Base-by-base conservation (phyloP, 2,888 invertebrate species). In the Synanthedon vespiformis region DNA sequence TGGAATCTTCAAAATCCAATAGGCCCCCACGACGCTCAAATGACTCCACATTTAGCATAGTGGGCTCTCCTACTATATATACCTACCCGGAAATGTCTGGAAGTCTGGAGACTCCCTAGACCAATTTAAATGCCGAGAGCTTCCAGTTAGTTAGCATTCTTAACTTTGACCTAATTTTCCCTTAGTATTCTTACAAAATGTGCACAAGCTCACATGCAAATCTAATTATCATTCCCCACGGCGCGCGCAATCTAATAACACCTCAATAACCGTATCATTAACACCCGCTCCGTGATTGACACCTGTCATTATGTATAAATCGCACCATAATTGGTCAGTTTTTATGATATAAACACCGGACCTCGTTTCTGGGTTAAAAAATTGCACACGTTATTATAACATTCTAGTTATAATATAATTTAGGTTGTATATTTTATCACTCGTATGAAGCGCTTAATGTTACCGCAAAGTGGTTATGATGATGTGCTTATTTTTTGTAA, bases 251-350 rank as follows among this genome's bases (percentile, higher is more conserved):
- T 12, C 34, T 54, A 56, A 54, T 53, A 48, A 55, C 49, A 55
- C 53, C 49, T 52, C 56, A 57, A 55, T 57, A 61, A 63, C 54
- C 58, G 44, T 22, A 53, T 58, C 52, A 57, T 63, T 60, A 53
- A 40, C 58, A 58, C 55, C 58, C 54, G 40, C n/a, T 50, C 34
- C 10, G 14, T 54, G 61, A 59, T 59, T 56, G 58, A 58, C 55
- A 52, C 47, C 40, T 53, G 51, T 58, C 52, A 54, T 55, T 53
- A 50, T 55, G 55, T 51, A 55, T 49, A 51, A 12, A 49, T 18
- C 40, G 14, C 6, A 22, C 41, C 41, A 47, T 40, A 53, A 18
- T 44, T 22, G 22, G 41, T 44, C 22, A 34, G 47, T 22, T 44
- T 44, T 44, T 44, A 44, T 34, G 34, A 34, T 34, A 34, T 44